phyloP scores from a whole-genome alignment of 2,113 vertebrate species.

The Chaetorhynchus papuensis region DNA sequence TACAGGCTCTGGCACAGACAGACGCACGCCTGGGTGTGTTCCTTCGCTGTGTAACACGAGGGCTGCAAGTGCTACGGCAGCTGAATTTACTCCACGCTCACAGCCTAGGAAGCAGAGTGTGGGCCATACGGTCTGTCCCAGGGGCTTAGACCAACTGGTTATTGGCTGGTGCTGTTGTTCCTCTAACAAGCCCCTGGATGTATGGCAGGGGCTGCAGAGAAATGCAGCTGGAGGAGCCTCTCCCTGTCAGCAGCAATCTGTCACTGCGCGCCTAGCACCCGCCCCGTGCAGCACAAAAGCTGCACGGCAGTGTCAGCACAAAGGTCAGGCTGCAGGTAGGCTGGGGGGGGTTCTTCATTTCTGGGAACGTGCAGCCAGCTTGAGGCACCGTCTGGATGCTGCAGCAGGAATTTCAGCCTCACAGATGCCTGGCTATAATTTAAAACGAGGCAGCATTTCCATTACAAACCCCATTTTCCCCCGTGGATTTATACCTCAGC shows the following conservation, averaged over 20 bases:
- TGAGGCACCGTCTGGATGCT: conserved; percentile 38
- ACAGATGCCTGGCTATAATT: conserved; percentile 5
- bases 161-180: conserved; percentile 46
- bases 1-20: neutral
- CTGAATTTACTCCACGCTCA: neutral
- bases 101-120: conserved; percentile 18
- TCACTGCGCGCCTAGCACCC: neutral
- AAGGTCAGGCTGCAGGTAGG: conserved; percentile 41
- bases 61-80: neutral
- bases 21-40: neutral
- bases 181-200: conserved; percentile 56
- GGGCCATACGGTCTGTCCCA: conserved; percentile 43
- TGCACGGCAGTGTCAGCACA: neutral
- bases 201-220: conserved; percentile 31
- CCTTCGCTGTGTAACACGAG: neutral
- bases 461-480: neutral
- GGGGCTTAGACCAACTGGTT: conserved; percentile 37
- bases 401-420: conserved; percentile 23
- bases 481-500: conserved; percentile 22
- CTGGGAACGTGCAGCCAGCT: neutral
- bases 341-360: neutral
- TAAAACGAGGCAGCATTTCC: neutral
- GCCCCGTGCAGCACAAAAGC: conserved; percentile 17
- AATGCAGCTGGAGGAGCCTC: conserved; percentile 49
- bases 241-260: conserved; percentile 46